Conservation (phyloP, 2,113 vertebrate species). For the Egretta garzetta region DNA sequence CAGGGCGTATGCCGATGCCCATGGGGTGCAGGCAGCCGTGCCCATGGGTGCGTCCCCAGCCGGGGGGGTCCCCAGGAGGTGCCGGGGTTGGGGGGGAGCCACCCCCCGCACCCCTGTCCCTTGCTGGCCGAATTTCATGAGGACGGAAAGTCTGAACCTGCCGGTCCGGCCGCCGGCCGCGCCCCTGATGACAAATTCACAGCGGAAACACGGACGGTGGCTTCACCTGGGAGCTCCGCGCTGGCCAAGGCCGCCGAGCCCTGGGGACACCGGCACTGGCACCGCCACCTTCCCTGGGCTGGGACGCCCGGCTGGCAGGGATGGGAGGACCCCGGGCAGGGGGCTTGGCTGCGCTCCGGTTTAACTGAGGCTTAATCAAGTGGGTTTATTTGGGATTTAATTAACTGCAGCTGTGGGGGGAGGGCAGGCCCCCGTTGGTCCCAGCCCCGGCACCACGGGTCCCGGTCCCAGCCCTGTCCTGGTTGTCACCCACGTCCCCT, state of each 20-base stretch:
- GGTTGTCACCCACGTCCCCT: background rate
- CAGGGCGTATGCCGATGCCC: background rate
- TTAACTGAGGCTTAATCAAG: background rate
- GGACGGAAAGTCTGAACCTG: constrained; percentile 59
- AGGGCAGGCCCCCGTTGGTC: rapidly evolving
- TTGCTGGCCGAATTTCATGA: background rate
- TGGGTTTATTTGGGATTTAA: background rate
- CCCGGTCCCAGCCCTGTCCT: rapidly evolving
- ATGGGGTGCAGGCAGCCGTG: background rate
- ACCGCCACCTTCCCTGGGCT: rapidly evolving
- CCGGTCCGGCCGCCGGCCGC: background rate
- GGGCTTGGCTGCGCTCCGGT: rapidly evolving
- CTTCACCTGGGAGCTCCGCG: too few species aligned
- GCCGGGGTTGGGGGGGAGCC: background rate
- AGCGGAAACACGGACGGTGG: background rate
- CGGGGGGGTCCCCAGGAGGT: background rate
- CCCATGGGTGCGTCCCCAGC: rapidly evolving
- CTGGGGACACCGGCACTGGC: background rate
- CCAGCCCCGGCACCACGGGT: background rate
- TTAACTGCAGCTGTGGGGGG: background rate
- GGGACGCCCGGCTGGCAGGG: rapidly evolving
- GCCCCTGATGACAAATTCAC: constrained; percentile 32
- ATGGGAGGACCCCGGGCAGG: rapidly evolving
- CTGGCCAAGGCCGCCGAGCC: background rate
- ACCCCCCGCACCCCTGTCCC: background rate